Conservation (phyloP, 2,797 vertebrate genomes). For the Coracias cyanogaster region DNA sequence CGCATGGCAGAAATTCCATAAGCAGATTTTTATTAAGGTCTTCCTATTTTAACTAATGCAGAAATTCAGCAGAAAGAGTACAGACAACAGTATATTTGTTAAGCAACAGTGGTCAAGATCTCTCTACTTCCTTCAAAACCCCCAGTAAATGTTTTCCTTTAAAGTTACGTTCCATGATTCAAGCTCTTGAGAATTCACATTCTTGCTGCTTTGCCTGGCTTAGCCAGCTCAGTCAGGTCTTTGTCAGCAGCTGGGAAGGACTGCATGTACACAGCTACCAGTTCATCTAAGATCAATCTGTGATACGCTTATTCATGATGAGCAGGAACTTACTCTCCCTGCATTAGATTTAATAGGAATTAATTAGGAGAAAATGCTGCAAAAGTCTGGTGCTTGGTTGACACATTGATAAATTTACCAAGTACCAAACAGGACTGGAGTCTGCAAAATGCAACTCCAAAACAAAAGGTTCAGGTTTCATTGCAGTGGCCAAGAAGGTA, state of each 20-base stretch:
- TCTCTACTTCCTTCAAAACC: background rate
- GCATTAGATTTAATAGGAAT: background rate
- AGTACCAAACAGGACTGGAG: background rate
- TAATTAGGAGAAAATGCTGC: background rate
- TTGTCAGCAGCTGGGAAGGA: constrained; percentile 27
- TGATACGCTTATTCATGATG: background rate
- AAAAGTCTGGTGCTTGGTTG: background rate
- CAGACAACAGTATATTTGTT: background rate
- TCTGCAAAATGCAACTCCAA: constrained; percentile 6
- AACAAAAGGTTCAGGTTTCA: constrained; percentile 42
- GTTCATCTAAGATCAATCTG: background rate
- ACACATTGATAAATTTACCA: background rate
- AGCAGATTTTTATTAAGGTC: background rate
- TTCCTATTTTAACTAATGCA: background rate
- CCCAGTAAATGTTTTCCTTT: constrained; percentile 8
- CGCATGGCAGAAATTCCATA: background rate
- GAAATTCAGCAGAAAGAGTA: background rate
- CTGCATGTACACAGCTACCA: background rate
- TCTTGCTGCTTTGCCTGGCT: background rate
- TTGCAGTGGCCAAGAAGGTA: constrained; percentile 43
- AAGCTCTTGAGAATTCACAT: constrained; percentile 37
- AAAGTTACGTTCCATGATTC: constrained; percentile 27
- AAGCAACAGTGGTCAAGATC: background rate
- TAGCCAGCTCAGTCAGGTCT: constrained; percentile 23
- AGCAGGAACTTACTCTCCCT: background rate